These are phyloP conservation scores for Coecobrya sp. DNA, from an alignment of 2,888 invertebrate species.

Conservation along the genomic window DNA sequence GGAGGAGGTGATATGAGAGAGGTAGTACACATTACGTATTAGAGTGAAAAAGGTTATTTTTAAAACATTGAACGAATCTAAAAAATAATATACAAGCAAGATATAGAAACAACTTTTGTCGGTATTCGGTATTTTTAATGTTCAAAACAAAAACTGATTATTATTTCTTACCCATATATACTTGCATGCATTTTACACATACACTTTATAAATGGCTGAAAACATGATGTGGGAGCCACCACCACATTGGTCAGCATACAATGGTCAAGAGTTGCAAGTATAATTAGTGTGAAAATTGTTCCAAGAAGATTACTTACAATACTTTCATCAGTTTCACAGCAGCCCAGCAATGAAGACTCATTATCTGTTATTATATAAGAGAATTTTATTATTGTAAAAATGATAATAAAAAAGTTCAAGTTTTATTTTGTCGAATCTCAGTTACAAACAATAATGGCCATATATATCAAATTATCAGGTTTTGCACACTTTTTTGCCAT, in stretches of 20 bases:
- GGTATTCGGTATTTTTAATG: constrained; percentile 39
- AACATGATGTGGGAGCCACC: constrained; percentile 58
- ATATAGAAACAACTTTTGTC: constrained; percentile 36
- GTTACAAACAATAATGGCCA: background rate
- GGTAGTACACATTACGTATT: background rate
- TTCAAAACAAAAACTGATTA: constrained; percentile 13
- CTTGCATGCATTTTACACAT: too few species aligned
- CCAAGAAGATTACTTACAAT: constrained; percentile 50
- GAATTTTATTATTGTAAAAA: constrained; percentile 4
- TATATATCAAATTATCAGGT: constrained; percentile 36
- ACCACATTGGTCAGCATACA: constrained; percentile 11
- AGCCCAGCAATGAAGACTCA: constrained; percentile 27
- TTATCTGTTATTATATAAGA: constrained; percentile 40
- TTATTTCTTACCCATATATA: background rate
- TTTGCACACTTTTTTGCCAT: constrained; percentile 27
- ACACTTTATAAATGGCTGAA: constrained; percentile 19
- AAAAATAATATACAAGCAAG: background rate
- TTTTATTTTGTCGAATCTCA: constrained; percentile 12
- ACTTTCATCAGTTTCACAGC: constrained; percentile 57
- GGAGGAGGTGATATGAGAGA: constrained; percentile 37
- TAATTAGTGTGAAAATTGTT: constrained; percentile 75
- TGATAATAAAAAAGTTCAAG: background rate
- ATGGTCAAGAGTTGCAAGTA: constrained; percentile 28
- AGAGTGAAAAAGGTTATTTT: background rate
- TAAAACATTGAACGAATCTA: background rate